phyloP scores from a whole-genome alignment of 2,888 invertebrate species.

The Drosophila cyrtoloma region DNA sequence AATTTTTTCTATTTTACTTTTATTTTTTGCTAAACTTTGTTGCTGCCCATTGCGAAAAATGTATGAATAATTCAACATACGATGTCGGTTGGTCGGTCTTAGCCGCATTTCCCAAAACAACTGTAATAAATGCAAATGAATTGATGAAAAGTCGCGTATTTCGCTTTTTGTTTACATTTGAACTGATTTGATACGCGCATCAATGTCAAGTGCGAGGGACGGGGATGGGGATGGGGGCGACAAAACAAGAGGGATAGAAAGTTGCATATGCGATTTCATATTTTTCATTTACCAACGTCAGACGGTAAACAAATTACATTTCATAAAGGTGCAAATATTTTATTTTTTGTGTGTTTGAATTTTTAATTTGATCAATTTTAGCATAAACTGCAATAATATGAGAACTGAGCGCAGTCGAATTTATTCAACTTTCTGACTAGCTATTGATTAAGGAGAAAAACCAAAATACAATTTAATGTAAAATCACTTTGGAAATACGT shows the following conservation, averaged over 20 bases:
- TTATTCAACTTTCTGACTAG: background rate
- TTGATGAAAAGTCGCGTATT: slow-evolving; percentile 69
- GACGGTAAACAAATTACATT: slow-evolving; percentile 5
- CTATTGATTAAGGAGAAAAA: background rate
- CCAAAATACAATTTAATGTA: background rate
- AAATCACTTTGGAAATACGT: background rate
- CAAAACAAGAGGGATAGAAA: background rate
- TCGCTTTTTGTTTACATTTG: slow-evolving; percentile 65
- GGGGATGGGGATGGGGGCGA: background rate
- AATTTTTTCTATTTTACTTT: slow-evolving; percentile 30
- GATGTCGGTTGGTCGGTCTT: slow-evolving; percentile 47
- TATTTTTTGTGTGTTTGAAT: slow-evolving; percentile 2
- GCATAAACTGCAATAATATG: background rate
- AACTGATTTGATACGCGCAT: slow-evolving; percentile 58
- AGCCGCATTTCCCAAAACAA: slow-evolving; percentile 38
- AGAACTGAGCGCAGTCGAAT: background rate
- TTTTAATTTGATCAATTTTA: slow-evolving; percentile 6
- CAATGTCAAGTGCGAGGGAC: slow-evolving; percentile 54
- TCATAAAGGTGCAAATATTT: slow-evolving; percentile 5
- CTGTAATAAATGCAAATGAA: slow-evolving; percentile 73
- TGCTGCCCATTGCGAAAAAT: slow-evolving; percentile 50
- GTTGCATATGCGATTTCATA: slow-evolving; percentile 23
- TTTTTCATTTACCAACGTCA: slow-evolving; percentile 13
- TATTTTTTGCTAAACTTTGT: slow-evolving; percentile 40
- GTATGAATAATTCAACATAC: slow-evolving; percentile 73